Conservation (phyloP, 2,113 vertebrate species). For the Xenopus borealis region DNA sequence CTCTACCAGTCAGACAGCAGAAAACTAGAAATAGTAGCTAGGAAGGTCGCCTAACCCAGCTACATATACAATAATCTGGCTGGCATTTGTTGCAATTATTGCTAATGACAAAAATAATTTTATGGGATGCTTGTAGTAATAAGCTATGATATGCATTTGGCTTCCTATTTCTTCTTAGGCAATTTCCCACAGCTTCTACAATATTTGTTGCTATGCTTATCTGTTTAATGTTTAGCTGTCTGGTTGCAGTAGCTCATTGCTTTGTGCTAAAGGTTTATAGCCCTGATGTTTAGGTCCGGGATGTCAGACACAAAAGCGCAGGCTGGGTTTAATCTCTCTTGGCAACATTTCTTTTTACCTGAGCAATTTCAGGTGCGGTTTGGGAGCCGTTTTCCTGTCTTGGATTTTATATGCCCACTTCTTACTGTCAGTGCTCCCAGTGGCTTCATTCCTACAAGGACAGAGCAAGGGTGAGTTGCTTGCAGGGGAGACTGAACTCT, state of each 20-base stretch:
- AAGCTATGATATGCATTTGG: too few species aligned
- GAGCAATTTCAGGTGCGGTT: constrained; percentile 43
- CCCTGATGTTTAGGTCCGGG: constrained; percentile 6
- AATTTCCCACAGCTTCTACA: background rate
- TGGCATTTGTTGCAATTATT: too few species aligned
- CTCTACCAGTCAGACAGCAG: too few species aligned
- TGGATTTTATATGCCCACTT: constrained; percentile 40
- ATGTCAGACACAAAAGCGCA: constrained; percentile 26
- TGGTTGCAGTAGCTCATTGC: background rate
- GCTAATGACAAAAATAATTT: too few species aligned
- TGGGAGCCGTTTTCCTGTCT: constrained; percentile 41
- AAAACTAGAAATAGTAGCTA: too few species aligned
- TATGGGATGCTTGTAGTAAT: too few species aligned
- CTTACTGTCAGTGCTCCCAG: constrained; percentile 25
- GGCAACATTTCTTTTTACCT: constrained; percentile 37
- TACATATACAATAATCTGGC: too few species aligned
- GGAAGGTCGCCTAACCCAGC: too few species aligned
- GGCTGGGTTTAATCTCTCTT: constrained; percentile 28
- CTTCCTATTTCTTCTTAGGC: background rate
- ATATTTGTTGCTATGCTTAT: background rate
- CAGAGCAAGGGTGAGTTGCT: constrained; percentile 37
- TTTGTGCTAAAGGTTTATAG: constrained; percentile 31
- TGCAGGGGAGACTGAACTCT: constrained; percentile 2
- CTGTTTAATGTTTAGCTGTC: background rate
- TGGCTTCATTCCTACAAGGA: constrained; percentile 31